These are phyloP conservation scores for Formica selysi DNA, from an alignment of 1,140 invertebrate species.

Conservation along the genomic window DNA sequence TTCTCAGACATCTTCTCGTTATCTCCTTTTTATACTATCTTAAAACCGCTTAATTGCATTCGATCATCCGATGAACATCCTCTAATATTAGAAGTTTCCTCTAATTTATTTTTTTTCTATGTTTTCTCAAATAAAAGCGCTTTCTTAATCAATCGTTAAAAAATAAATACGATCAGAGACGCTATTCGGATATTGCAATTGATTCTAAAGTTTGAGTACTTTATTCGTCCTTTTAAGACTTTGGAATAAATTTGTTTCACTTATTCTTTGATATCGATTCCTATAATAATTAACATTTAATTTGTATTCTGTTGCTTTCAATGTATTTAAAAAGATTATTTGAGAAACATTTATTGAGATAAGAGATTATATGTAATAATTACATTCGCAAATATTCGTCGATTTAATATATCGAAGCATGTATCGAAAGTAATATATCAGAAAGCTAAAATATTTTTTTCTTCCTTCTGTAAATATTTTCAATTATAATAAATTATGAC, in stretches of 20 bases:
- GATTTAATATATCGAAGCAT: background rate
- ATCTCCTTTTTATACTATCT: background rate
- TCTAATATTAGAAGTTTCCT: conserved; percentile 40
- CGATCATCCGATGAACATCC: background rate
- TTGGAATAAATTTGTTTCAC: conserved; percentile 31
- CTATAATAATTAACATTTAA: conserved; percentile 11
- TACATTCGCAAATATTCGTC: background rate
- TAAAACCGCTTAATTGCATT: conserved; percentile 62
- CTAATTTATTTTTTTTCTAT: conserved; percentile 23
- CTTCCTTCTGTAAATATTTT: background rate
- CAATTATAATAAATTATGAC: conserved; percentile 16
- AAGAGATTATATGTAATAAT: conserved; percentile 2
- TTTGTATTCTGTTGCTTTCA: background rate
- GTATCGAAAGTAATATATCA: no score
- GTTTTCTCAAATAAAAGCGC: conserved; percentile 2
- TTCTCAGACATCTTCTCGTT: background rate
- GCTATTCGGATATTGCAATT: conserved; percentile 22
- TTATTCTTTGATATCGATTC: background rate
- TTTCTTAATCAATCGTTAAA: conserved; percentile 5
- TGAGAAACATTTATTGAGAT: background rate
- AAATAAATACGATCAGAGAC: conserved; percentile 11
- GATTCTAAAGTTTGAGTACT: background rate
- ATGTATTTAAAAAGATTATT: background rate
- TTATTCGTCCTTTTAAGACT: conserved; percentile 9
- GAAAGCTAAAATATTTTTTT: background rate